These are phyloP conservation scores for Anastatus disparis DNA, from an alignment of 1,140 invertebrate genomes.

Conservation along the genomic window DNA sequence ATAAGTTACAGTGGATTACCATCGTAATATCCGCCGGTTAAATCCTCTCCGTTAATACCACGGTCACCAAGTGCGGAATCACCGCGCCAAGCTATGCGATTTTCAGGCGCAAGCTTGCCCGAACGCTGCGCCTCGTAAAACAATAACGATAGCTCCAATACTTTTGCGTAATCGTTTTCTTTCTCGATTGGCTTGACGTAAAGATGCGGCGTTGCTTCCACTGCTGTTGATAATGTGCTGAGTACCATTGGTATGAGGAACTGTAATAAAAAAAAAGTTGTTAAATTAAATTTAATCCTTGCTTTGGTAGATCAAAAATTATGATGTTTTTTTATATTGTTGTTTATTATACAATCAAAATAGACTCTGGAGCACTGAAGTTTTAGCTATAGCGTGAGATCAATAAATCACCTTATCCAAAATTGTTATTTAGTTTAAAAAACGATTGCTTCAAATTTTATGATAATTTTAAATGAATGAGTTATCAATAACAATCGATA, in stretches of 20 bases:
- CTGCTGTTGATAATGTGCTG: not conserved
- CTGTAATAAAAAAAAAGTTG: not conserved
- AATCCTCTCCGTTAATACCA: slow-evolving; percentile 68
- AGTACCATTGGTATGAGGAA: not conserved
- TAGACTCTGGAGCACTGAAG: too few species aligned
- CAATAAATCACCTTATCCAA: too few species aligned
- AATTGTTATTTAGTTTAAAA: too few species aligned
- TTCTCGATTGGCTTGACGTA: slow-evolving; percentile 31
- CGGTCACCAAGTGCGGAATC: slow-evolving; percentile 72
- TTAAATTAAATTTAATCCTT: too few species aligned
- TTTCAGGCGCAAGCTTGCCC: slow-evolving; percentile 69
- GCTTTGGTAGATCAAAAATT: too few species aligned
- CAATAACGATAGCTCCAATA: slow-evolving; percentile 68
- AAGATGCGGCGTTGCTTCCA: not conserved
- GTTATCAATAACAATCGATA: too few species aligned
- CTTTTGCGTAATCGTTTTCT: slow-evolving; percentile 67
- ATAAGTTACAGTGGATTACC: slow-evolving; percentile 58
- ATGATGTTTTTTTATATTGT: not conserved
- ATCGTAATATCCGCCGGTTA: slow-evolving; percentile 77
- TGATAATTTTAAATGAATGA: too few species aligned
- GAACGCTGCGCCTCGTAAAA: slow-evolving; percentile 77
- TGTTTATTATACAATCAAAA: too few species aligned
- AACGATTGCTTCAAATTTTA: too few species aligned
- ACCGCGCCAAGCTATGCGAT: slow-evolving; percentile 70
- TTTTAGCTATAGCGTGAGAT: too few species aligned